Evolutionary conservation across 2,888 invertebrate genomes (phyloP).

Genomic region (Sphaerophoria taeniata): DNA sequence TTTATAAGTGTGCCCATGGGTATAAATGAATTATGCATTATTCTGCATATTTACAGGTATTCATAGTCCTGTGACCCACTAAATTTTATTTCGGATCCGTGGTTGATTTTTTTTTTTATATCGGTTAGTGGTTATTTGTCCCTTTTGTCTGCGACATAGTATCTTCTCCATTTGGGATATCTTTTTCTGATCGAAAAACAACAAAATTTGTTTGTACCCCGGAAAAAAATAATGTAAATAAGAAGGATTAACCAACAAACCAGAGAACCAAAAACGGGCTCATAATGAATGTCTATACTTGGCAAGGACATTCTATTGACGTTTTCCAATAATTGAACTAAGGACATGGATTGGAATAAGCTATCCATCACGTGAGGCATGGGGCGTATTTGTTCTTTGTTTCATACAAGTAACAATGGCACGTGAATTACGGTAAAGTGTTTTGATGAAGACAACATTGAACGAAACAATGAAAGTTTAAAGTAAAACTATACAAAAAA

Average conservation of each 20-base stretch:
- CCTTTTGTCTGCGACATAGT: neutral
- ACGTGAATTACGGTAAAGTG: conserved; percentile 3
- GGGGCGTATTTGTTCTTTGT: conserved; percentile 8
- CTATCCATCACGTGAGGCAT: conserved; percentile 14
- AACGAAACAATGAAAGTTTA: neutral
- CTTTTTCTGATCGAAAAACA: neutral
- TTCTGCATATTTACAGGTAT: conserved; percentile 63
- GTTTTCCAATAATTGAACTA: conserved; percentile 35
- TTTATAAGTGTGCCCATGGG: conserved; percentile 42
- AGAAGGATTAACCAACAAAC: conserved; percentile 45
- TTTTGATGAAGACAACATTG: conserved; percentile 19
- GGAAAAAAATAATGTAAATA: neutral
- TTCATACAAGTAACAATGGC: neutral
- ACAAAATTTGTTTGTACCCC: neutral
- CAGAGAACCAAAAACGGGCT: conserved; percentile 31
- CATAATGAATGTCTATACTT: conserved; percentile 51
- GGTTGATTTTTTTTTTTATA: conserved; percentile 13
- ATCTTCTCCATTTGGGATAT: neutral
- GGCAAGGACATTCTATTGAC: conserved; percentile 55
- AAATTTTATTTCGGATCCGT: conserved; percentile 26
- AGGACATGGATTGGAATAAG: neutral
- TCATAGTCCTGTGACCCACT: conserved; percentile 65
- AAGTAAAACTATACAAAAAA: conserved; percentile 1
- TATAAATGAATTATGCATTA: conserved; percentile 65
- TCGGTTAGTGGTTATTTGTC: conserved; percentile 22